Conservation (phyloP, 2,113 vertebrate genomes). For the Antechinus flavipes region DNA sequence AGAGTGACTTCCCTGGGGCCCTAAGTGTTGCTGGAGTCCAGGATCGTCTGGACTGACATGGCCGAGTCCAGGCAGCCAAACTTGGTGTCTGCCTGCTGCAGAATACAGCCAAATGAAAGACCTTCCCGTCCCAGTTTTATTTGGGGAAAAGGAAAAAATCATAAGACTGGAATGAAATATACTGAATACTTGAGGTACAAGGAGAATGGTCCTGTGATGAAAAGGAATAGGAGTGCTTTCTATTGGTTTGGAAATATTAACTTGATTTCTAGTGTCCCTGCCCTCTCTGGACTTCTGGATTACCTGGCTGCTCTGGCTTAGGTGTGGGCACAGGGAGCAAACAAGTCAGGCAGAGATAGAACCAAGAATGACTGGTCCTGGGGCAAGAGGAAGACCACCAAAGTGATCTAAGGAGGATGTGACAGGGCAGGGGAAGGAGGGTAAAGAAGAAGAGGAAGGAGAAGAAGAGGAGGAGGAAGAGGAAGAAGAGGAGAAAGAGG, state of each 20-base stretch:
- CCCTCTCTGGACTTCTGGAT: constrained; percentile 51
- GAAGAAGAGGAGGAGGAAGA: neutral
- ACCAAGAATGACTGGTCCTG: neutral
- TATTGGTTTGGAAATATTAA: constrained; percentile 55
- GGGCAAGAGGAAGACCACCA: neutral
- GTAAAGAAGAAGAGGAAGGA: rapidly evolving
- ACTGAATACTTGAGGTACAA: constrained; percentile 32
- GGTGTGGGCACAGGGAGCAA: neutral
- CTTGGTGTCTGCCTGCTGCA: neutral
- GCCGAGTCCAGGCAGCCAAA: constrained; percentile 22
- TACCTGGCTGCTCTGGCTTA: constrained; percentile 48
- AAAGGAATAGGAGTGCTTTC: constrained; percentile 38
- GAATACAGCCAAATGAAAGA: constrained; percentile 35
- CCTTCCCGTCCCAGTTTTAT: constrained; percentile 47
- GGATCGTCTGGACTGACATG: constrained; percentile 59
- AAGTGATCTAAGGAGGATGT: neutral
- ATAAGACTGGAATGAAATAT: constrained; percentile 51
- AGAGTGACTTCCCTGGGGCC: constrained; percentile 68
- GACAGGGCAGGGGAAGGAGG: neutral
- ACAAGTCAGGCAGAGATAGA: neutral
- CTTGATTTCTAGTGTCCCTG: constrained; percentile 21
- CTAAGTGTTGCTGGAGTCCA: constrained; percentile 72
- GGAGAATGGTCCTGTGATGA: constrained; percentile 43
- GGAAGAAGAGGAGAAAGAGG: too few species aligned
- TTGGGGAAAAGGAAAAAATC: constrained; percentile 39